A percentile compares a stretch with the other conserved stretches of the same genome.
phyloP scores from a whole-genome alignment of 2,797 vertebrate genomes.

The Cacajao melanocephalus region DNA sequence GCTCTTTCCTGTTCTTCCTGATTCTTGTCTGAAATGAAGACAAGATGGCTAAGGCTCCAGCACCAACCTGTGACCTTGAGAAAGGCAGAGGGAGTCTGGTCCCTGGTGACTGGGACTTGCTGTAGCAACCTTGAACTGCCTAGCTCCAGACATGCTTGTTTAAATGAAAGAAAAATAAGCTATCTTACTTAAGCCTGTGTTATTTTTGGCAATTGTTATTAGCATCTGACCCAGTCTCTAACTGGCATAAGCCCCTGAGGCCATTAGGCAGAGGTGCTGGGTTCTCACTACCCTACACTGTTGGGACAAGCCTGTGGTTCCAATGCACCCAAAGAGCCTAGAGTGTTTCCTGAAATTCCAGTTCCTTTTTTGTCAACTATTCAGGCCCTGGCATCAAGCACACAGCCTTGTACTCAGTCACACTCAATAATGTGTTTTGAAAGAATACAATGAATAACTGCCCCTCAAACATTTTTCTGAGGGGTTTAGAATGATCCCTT shows the following conservation, averaged over 20 bases:
- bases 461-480: not conserved
- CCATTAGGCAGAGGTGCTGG: not conserved
- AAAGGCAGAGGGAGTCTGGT: not conserved
- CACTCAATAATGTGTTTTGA: not conserved
- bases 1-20: not conserved
- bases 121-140: not conserved
- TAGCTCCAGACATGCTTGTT: conserved; percentile 9
- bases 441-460: not conserved
- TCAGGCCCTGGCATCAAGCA: not conserved
- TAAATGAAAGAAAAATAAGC: conserved; percentile 45
- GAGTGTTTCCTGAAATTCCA: not conserved
- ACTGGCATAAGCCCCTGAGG: not conserved
- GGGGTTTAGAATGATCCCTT: not conserved
- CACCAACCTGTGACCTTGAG: not conserved
- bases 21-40: not conserved
- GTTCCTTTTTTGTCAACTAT: not conserved
- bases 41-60: not conserved
- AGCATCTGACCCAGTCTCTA: not conserved
- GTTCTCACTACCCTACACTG: not conserved
- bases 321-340: not conserved
- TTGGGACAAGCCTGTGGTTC: not conserved
- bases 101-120: not conserved
- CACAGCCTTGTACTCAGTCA: not conserved
- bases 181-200: not conserved
- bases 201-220: conserved; percentile 45